Evolutionary conservation across 2,113 vertebrate genomes (phyloP), one percentile per base, ranked within the genome.

Genomic region (Corythoichthys haematopterus): DNA sequence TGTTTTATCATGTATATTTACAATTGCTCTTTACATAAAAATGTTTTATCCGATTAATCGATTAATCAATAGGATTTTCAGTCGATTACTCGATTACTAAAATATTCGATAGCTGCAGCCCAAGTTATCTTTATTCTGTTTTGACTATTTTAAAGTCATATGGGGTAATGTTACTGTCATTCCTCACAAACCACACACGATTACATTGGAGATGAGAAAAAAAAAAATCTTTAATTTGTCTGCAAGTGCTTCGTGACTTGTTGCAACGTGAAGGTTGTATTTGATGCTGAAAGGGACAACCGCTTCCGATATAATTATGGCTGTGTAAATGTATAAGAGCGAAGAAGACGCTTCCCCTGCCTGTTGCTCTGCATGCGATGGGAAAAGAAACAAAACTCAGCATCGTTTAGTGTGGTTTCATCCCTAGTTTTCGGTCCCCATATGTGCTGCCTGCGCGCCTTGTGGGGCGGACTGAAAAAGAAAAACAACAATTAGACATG

Each of bases 401-500:
- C 5, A 33, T 69, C 35, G 70, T 77, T 80, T 85, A 36, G 69
- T 86, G 85, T 80, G 87, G 84, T 79, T 79, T 68, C 1, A 37
- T 65, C 15, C 78, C 85, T 84, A 84, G 79, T 80, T 87, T 80
- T 70, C 68, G 15, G 80, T 45, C 66, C 80, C 72, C 57, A 79
- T 66, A 75, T 72, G 45, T 73, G 80, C 77, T 81, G 83, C 82
- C 69, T 81, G 87, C 84, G 89, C 88, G 88, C 89, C 90, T 89
- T 92, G 91, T 93, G 93, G 91, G 93, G 89, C 85, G 90, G 88
- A 87, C 91, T 91, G 85, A 92, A 94, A 81, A 92, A 92, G 92
- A 91, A 93, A 94, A 93, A 93, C 91, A 93, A 93, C 93, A 95
- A 95, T 94, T 93, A 94, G 93, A 94, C 90, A 92, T 92, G 93